A percentile compares a stretch with the other conserved stretches of the same genome.
phyloP scores from a whole-genome alignment of 2,797 vertebrate genomes.

The Adelosebastes latens region DNA sequence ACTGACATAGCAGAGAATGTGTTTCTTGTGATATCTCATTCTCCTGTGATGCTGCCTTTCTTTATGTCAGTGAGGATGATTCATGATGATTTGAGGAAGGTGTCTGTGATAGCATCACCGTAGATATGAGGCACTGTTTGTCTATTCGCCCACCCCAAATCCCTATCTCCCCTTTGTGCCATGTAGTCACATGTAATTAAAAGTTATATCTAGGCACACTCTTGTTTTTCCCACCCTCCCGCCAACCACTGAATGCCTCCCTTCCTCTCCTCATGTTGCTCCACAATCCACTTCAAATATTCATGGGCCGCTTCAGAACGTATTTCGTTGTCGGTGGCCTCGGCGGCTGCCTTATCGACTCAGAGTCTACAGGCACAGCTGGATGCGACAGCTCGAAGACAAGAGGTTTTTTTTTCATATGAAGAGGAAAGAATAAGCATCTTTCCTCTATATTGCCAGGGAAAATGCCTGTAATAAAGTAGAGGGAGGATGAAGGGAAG shows the following conservation, averaged over 20 bases:
- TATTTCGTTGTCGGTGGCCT: slow-evolving; percentile 47
- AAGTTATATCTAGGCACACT: background rate
- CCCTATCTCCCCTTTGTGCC: slow-evolving; percentile 3
- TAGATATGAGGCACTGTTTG: background rate
- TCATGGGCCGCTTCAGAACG: slow-evolving; percentile 52
- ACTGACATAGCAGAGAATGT: background rate
- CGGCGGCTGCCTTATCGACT: slow-evolving; percentile 41
- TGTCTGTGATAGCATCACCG: background rate
- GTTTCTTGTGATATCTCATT: background rate
- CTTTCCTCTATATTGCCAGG: background rate
- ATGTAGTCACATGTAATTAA: slow-evolving; percentile 32
- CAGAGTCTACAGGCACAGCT: slow-evolving; percentile 30
- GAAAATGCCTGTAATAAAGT: background rate
- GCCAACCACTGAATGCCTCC: slow-evolving; percentile 2
- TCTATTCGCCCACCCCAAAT: background rate
- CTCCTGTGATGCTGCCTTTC: background rate
- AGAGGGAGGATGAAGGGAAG: slow-evolving; percentile 5
- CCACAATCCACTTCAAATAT: slow-evolving; percentile 63
- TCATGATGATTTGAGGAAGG: background rate
- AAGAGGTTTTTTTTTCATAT: slow-evolving; percentile 4
- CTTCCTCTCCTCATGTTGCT: slow-evolving; percentile 33
- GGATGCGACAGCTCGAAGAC: slow-evolving; percentile 35
- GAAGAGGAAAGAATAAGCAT: background rate
- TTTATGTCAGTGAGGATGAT: background rate
- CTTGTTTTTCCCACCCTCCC: slow-evolving; percentile 40